A percentile compares a stretch with the other conserved stretches of the same genome.
These are phyloP conservation scores for Drosophila lutescens DNA, from an alignment of 2,888 invertebrate genomes.

Conservation along the genomic window DNA sequence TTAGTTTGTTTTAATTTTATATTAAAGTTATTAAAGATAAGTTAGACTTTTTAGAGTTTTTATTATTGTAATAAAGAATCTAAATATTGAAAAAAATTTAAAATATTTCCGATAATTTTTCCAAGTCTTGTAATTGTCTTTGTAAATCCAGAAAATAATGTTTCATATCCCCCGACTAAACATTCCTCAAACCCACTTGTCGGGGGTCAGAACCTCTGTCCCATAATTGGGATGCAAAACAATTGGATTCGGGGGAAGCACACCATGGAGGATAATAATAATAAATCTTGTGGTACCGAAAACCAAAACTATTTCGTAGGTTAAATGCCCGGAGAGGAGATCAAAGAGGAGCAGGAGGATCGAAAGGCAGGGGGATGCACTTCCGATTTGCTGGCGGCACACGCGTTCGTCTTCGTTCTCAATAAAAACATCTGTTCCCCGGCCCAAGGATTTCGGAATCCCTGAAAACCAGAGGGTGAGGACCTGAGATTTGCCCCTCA, in stretches of 20 bases:
- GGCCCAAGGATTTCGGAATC: conserved; percentile 14
- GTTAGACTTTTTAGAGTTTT: not conserved
- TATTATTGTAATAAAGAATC: not conserved
- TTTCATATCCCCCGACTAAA: not conserved
- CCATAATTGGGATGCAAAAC: conserved; percentile 64
- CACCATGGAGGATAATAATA: conserved; percentile 47
- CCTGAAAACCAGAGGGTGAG: conserved; percentile 2
- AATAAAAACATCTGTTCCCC: conserved; percentile 74
- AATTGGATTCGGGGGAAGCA: conserved; percentile 53
- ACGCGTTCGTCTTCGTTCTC: conserved; percentile 27
- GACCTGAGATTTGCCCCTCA: conserved; percentile 67
- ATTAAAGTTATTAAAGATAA: too few species aligned
- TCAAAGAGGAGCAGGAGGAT: conserved; percentile 13
- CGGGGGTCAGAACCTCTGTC: conserved; percentile 31
- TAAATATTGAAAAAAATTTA: not conserved
- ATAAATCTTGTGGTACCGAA: conserved; percentile 59
- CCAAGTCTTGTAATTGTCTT: not conserved
- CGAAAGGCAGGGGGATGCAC: conserved; percentile 39
- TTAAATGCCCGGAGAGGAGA: conserved; percentile 59
- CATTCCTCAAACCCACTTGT: conserved; percentile 57
- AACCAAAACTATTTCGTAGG: conserved; percentile 49
- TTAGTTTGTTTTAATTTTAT: too few species aligned
- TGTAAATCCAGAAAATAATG: not conserved
- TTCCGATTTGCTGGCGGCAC: conserved; percentile 62
- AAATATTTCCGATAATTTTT: not conserved